Evolutionary conservation across 2,797 vertebrate genomes (phyloP), one percentile per base, ranked within the genome.

Genomic region (Cyclura pinguis): DNA sequence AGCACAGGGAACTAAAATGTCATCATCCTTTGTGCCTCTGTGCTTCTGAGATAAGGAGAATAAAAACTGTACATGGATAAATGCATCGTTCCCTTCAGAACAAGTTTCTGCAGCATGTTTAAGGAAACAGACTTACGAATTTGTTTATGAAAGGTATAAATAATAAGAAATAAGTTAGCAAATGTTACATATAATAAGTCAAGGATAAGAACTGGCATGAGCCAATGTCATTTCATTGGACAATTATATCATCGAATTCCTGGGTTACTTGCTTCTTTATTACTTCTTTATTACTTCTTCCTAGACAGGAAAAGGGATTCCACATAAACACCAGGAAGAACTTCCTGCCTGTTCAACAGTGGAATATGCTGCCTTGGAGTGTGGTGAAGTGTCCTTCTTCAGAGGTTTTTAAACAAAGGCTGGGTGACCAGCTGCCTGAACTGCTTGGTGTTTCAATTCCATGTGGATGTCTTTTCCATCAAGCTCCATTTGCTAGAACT

Each of bases 1-100:
- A 85, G 38, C 42, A 84, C 35, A 92, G 84, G 38, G 94, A 90
- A 84, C 88, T 88, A 62, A 88, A 84, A 32, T 90, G 82, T 87
- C 62, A 89, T 20, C 4, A 77, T 89, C 4, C 52, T 89, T 87
- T 88, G 62, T 52, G 20, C 80, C 84, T 64, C 52, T 92, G 91
- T 87, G n/a, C 78, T 14, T 47, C 38, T 85, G 67, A 84, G 50
- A 92, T 13, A 87, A 83, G 78, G 69, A 14, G 20, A 74, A 89
- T 47, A 1, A 2, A 88, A 69, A 59, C 85, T 77, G 55, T 22
- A 89, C 72, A 69, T 12, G 73, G 76, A 93, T 59, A 1, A 87
- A 47, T 35, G 35, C 18, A 32, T 8, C 10, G 9, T 32, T 80
- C 57, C 38, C 16, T 73, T 52, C 29, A 35, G 42, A 24, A 84